These are phyloP conservation scores for Drosophila melanica DNA, from an alignment of 1,140 invertebrate species.

Conservation along the genomic window DNA sequence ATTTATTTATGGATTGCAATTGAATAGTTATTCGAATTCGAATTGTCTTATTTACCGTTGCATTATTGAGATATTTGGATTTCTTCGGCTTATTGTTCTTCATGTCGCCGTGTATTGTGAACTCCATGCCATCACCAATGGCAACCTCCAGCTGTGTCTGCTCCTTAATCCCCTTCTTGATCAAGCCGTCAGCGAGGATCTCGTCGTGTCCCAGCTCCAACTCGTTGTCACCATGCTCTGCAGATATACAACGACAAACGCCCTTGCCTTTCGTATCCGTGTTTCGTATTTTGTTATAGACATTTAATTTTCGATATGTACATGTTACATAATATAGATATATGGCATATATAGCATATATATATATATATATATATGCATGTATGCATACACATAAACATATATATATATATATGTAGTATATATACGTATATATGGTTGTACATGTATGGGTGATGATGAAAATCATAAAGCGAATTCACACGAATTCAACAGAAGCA, in stretches of 20 bases:
- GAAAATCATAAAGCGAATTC: conserved; percentile 74
- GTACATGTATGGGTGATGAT: conserved; percentile 63
- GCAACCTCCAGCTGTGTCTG: conserved; percentile 95
- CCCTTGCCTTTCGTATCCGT: conserved; percentile 84
- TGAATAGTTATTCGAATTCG: conserved; percentile 23
- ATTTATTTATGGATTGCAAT: conserved; percentile 5
- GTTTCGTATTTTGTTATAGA: conserved; percentile 34
- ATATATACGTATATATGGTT: conserved; percentile 48
- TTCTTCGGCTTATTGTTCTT: conserved; percentile 90
- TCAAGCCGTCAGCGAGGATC: conserved; percentile 92
- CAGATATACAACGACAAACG: conserved; percentile 87
- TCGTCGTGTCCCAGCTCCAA: conserved; percentile 89
- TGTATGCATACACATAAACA: conserved; percentile 38
- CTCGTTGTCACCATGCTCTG: conserved; percentile 87
- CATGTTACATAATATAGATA: conserved; percentile 59
- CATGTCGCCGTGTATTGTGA: conserved; percentile 93
- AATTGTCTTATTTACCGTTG: conserved; percentile 85
- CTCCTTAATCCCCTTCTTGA: conserved; percentile 93
- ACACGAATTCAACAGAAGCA: conserved; percentile 67
- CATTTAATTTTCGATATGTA: conserved; percentile 62
- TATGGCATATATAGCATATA: conserved; percentile 58
- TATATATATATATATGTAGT: conserved; percentile 18
- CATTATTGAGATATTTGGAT: conserved; percentile 89
- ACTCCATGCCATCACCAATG: conserved; percentile 95
- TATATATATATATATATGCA: conserved; percentile 42